A percentile compares a stretch with the other conserved stretches of the same genome.
Evolutionary conservation across 1,140 invertebrate genomes (phyloP).

Genomic region (Drosophila pseudoobscura): DNA sequence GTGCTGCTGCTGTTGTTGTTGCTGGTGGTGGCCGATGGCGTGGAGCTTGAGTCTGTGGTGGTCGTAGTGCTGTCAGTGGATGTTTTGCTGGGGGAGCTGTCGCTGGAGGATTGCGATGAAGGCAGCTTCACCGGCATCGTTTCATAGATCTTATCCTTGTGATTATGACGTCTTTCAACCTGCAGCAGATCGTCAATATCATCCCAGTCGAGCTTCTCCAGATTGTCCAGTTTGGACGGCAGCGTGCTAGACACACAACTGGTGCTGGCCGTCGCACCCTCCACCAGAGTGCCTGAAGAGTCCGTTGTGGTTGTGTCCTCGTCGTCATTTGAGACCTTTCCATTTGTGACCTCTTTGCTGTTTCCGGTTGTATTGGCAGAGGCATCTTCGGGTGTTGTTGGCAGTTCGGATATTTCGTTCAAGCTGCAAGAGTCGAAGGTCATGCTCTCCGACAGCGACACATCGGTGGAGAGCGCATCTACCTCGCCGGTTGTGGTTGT

Average conservation of each 20-base stretch:
- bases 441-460: conserved; percentile 82
- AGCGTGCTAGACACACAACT: conserved; percentile 86
- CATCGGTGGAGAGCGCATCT: conserved; percentile 76
- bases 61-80: conserved; percentile 58
- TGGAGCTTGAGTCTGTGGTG: conserved; percentile 48
- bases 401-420: conserved; percentile 73
- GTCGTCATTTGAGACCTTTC: conserved; percentile 49
- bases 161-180: conserved; percentile 87
- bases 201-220: conserved; percentile 87
- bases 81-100: conserved; percentile 74
- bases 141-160: conserved; percentile 88
- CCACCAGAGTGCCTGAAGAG: conserved; percentile 60
- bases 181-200: conserved; percentile 88
- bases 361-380: conserved; percentile 85
- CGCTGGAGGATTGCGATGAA: conserved; percentile 83
- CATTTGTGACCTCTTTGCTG: conserved; percentile 81
- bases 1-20: conserved; percentile 51
- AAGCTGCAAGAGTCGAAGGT: conserved; percentile 81
- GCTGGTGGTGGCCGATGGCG: conserved; percentile 45
- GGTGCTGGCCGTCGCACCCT: conserved; percentile 78
- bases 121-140: conserved; percentile 88
- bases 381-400: conserved; percentile 81
- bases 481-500: conserved; percentile 69
- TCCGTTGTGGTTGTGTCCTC: conserved; percentile 69
- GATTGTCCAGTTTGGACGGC: conserved; percentile 88